Evolutionary conservation across 1,140 invertebrate species (phyloP), one percentile per base, ranked within the genome.

Genomic region (Cephus cinctus): DNA sequence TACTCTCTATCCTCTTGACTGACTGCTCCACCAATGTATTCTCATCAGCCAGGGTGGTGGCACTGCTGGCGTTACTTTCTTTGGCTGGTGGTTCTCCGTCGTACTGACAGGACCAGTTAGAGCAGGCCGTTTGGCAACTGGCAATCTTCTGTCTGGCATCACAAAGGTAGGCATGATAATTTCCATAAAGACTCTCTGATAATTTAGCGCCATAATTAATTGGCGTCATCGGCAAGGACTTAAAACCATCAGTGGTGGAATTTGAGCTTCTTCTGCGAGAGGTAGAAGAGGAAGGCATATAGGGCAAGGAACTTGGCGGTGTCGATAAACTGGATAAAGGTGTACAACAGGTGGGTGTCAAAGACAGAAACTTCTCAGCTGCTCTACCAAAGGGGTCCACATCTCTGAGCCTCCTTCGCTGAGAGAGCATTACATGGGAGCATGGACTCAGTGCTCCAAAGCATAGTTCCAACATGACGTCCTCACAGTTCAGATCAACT

Each of bases 401-500:
- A 48, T 93, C 85, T 21, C 86, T 79, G 32, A 94, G 78, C 56
- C 86, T 82, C 25, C 87, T 80, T 32, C 85, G 75, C 69, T 92
- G 88, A 15, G 89, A 90, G 5, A 91, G 79, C 84, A 95, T 92
- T 0, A 97, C 82, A 75, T 97, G 93, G n/a, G 87, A 86, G 64
- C 92, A 93, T 9, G 90, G 90, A 54, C 89, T 81, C 36, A 98
- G 77, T 65, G 95, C 89, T 75, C 87, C 89, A 54, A 95, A 87
- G 38, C 97, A 83, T 19, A 97, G 76, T 65, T 96, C 92, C 58
- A 96, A 79, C 88, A 98, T 94, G n/a, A 98, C 83, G 72, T 98
- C 96, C 77, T 98, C 96, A 75, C 93, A 98, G 68, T 96, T 93
- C 31, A 98, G 76, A 60, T 94, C 87, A 18, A 98, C 79, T 42